Evolutionary conservation across 2,113 vertebrate genomes (phyloP).

Genomic region (Ochotona curzoniae): DNA sequence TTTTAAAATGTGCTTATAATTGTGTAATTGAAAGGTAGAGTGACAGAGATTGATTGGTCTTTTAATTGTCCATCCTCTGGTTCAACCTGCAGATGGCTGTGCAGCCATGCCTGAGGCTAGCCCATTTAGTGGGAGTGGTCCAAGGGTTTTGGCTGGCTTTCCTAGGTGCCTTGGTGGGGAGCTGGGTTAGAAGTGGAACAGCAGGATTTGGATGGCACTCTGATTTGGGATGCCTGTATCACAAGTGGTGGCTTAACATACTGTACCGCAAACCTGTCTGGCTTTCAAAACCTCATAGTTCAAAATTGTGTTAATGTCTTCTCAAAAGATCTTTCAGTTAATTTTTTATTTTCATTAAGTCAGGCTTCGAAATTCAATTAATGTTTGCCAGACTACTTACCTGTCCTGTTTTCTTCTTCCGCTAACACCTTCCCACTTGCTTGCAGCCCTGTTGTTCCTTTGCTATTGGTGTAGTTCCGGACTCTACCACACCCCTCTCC

Average conservation of each 20-base stretch:
- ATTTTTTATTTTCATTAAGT: conserved; percentile 34
- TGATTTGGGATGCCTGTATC: too few species aligned
- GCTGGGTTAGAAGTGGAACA: too few species aligned
- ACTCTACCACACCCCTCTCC: not conserved
- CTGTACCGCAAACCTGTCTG: not conserved
- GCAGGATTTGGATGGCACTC: too few species aligned
- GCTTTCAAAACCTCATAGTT: not conserved
- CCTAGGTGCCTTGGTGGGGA: too few species aligned
- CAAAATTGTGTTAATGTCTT: not conserved
- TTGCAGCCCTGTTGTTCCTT: not conserved
- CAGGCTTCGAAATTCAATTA: not conserved
- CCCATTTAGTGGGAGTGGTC: too few species aligned
- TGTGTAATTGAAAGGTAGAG: too few species aligned
- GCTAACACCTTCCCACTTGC: not conserved
- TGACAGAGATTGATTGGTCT: too few species aligned
- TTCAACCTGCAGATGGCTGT: too few species aligned
- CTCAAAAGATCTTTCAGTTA: conserved; percentile 16
- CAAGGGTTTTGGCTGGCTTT: too few species aligned
- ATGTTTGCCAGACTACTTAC: not conserved
- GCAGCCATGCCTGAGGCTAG: too few species aligned
- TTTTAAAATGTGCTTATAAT: not conserved
- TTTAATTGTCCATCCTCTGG: too few species aligned
- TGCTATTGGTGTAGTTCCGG: not conserved
- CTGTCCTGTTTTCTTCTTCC: not conserved
- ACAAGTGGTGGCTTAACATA: too few species aligned